Evolutionary conservation across 1,140 invertebrate genomes (phyloP).

Genomic region (Harpegnathos saltator): DNA sequence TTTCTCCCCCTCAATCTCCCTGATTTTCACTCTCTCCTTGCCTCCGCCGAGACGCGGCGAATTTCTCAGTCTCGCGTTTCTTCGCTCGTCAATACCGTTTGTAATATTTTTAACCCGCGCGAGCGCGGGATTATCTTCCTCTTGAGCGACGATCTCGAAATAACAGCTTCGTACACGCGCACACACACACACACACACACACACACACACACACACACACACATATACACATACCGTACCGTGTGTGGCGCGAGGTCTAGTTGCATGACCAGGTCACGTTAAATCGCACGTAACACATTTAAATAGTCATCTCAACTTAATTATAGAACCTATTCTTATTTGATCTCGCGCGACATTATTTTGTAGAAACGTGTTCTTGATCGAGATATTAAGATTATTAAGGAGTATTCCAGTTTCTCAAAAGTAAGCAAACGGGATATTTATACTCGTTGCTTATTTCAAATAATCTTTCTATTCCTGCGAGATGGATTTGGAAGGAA

Average conservation of each 20-base stretch:
- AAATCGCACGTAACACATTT: conserved; percentile 1
- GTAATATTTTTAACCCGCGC: conserved; percentile 21
- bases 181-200: too few species aligned
- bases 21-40: too few species aligned
- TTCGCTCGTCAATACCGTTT: conserved; percentile 59
- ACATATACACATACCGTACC: neutral
- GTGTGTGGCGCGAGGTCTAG: neutral
- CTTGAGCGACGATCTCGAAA: neutral
- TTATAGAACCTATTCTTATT: neutral
- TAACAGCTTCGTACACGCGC: too few species aligned
- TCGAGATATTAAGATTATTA: neutral
- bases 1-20: too few species aligned
- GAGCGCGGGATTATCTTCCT: neutral
- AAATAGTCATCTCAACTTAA: neutral
- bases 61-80: conserved; percentile 49
- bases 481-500: neutral
- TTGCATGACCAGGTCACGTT: neutral
- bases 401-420: neutral
- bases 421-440: neutral
- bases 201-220: too few species aligned
- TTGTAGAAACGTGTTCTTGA: neutral
- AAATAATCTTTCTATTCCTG: conserved; percentile 18
- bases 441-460: neutral
- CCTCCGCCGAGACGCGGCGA: conserved; percentile 5
- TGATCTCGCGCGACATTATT: neutral